These are phyloP conservation scores for Neoaliturus tenellus DNA, from an alignment of 2,888 invertebrate species.

Conservation along the genomic window DNA sequence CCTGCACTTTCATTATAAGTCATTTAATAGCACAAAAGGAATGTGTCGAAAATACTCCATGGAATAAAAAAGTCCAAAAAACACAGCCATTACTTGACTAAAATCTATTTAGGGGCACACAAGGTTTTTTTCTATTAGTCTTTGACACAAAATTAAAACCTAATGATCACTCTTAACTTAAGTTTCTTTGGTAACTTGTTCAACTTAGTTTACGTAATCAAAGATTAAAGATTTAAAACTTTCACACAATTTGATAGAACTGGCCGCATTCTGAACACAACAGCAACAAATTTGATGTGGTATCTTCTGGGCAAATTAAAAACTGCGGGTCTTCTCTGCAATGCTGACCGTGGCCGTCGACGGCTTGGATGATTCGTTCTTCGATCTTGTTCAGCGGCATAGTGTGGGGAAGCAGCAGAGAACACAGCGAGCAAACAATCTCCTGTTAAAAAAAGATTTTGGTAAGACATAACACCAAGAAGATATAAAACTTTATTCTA, in stretches of 20 bases:
- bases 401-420: not conserved
- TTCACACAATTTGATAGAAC: not conserved
- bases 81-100: too few relatives aligned
- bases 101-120: too few relatives aligned
- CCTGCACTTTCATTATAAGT: too few relatives aligned
- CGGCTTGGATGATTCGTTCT: slow-evolving; percentile 1
- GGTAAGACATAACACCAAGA: too few relatives aligned
- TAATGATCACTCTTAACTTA: too few relatives aligned
- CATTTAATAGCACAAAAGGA: too few relatives aligned
- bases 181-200: too few relatives aligned
- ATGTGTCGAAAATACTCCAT: too few relatives aligned
- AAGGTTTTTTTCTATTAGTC: too few relatives aligned
- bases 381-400: not conserved
- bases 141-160: too few relatives aligned
- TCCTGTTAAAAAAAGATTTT: not conserved
- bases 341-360: not conserved
- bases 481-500: too few relatives aligned
- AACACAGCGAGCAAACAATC: not conserved
- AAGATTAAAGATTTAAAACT: not conserved
- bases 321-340: slow-evolving; percentile 1
- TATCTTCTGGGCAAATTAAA: not conserved
- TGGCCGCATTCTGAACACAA: slow-evolving; percentile 25
- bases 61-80: too few relatives aligned
- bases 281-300: not conserved
- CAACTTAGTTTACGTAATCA: not conserved